phyloP scores from a whole-genome alignment of 2,888 invertebrate genomes.

The Pherbina coryleti region DNA sequence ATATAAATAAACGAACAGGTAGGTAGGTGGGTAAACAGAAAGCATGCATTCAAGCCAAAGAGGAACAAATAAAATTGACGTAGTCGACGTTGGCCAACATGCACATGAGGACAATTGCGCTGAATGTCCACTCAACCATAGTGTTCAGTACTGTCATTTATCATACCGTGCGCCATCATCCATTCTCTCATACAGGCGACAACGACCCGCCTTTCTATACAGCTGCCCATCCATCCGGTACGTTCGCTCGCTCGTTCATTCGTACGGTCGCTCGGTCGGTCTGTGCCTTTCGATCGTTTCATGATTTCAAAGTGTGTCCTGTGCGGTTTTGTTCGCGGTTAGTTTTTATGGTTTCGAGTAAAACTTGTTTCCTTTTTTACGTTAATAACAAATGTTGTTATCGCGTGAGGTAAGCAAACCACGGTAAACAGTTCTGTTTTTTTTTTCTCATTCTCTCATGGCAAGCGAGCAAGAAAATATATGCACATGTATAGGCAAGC shows the following conservation, averaged over 20 bases:
- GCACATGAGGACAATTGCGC: constrained; percentile 15
- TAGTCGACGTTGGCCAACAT: neutral
- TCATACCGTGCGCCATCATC: constrained; percentile 3
- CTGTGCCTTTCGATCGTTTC: neutral
- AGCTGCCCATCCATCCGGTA: neutral
- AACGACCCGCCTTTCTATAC: neutral
- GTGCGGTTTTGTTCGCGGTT: constrained; percentile 20
- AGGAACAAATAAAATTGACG: neutral
- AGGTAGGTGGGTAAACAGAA: neutral
- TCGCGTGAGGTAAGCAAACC: constrained; percentile 30
- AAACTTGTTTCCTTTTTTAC: neutral
- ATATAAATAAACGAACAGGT: neutral
- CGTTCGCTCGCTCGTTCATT: neutral
- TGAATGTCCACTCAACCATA: constrained; percentile 17
- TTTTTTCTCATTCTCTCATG: neutral
- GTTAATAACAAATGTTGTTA: constrained; percentile 34
- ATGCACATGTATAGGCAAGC: neutral
- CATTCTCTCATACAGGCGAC: neutral
- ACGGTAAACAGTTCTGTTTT: constrained; percentile 16
- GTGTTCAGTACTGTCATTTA: neutral
- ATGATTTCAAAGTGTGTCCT: constrained; percentile 16
- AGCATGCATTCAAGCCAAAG: neutral
- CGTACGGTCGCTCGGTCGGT: neutral
- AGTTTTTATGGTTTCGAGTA: constrained; percentile 27
- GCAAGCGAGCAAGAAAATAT: neutral